Conservation (phyloP, 2,888 invertebrate species). For the Acanthosepion esculentum region DNA sequence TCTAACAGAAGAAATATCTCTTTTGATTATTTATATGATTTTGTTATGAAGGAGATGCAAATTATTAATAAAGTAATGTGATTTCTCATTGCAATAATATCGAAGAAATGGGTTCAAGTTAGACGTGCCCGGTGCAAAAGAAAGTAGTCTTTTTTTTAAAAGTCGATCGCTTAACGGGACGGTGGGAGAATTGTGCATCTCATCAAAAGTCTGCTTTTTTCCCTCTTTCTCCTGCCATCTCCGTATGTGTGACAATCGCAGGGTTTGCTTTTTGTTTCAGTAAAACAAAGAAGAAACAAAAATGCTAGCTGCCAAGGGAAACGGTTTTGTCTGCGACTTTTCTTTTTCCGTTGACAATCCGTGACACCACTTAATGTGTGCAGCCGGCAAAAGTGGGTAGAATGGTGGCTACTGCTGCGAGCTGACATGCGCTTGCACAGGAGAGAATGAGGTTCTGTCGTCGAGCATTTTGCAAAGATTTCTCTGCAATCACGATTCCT, state of each 20-base stretch:
- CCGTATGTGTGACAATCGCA: not conserved
- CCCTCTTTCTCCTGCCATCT: no score
- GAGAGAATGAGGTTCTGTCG: not conserved
- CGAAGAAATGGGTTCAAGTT: not conserved
- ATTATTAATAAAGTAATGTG: no score
- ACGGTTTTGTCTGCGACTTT: not conserved
- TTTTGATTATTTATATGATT: no score
- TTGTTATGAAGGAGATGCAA: no score
- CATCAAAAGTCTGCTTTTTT: not conserved
- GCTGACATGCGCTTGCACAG: not conserved
- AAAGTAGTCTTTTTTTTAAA: no score
- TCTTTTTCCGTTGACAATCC: not conserved
- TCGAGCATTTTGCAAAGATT: not conserved
- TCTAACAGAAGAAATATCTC: no score
- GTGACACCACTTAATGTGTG: not conserved
- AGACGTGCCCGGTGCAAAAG: no score
- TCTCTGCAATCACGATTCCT: not conserved
- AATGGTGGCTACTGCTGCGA: not conserved
- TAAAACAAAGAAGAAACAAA: not conserved
- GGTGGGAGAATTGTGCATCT: not conserved
- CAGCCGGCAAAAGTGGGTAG: not conserved
- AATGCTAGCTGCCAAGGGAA: not conserved
- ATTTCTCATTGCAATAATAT: not conserved
- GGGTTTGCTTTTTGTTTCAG: not conserved
- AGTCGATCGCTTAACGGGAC: no score